Evolutionary conservation across 2,113 vertebrate species (phyloP), one percentile per base, ranked within the genome.

Genomic region (Clarias macrocephalus): DNA sequence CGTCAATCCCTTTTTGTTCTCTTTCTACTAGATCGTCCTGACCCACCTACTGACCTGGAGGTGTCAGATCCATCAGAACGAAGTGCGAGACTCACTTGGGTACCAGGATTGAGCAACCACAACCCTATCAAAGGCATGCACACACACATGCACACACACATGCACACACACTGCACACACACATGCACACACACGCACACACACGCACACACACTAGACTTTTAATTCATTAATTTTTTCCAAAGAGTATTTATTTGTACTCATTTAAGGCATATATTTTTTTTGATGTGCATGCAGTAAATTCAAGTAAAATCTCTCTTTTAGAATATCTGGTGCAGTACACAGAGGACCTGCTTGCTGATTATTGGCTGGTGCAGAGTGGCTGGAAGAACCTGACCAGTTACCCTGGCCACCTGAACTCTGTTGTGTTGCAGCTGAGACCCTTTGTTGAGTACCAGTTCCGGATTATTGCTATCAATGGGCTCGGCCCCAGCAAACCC

Each of bases 391-490:
- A 99, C 94, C 96, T 99, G 72, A 98, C 97, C 82, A 93, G 94
- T 13, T 97, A 98, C 33, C 96, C 97, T 0, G 97, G 97, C 8
- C 97, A 90, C 1, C 90, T 99, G 86, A 98, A 99, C 93, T 96
- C 97, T 0, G 98, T 97, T 0, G 0, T 96, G 79, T 95, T 99
- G 79, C 95, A 94, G 72, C 96, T 99, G 6, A 93, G 93, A 0
- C 98, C 98, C 0, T 99, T 97, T 0, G 97, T 97, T 76, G 99
- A 97, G 93, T 99, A 99, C 48, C 96, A 96, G 85, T 99, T 99
- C 91, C 95, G 98, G 1, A 97, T 99, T 84, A 96, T 97, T 1
- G 97, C 97, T 0, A 87, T 98, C 87, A 99, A 99, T 2, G 96
- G 96, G 2, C 96, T 98, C 0, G 98, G 98, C 88, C 94, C 95